phyloP scores from a whole-genome alignment of 2,113 vertebrate species.

The Melospiza georgiana region DNA sequence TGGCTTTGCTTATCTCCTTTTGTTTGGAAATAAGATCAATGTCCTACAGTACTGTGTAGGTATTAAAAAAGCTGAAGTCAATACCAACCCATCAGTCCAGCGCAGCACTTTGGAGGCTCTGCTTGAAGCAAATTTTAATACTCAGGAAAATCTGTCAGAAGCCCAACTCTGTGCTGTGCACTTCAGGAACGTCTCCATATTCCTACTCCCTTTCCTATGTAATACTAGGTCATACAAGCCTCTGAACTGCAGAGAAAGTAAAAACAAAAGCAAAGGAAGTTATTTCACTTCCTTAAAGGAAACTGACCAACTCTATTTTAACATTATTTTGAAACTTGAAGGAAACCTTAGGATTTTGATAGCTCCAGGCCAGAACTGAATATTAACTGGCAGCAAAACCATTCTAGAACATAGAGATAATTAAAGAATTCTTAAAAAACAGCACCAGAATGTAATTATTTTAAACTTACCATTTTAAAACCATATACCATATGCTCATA shows the following conservation, averaged over 20 bases:
- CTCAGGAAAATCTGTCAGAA: neutral
- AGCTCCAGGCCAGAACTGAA: conserved; percentile 19
- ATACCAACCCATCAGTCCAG: neutral
- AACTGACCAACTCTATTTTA: neutral
- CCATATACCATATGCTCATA: neutral
- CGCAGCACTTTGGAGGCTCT: neutral
- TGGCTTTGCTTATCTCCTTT: neutral
- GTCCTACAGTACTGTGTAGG: neutral
- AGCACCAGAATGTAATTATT: neutral
- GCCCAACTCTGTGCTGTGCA: neutral
- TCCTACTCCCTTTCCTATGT: neutral
- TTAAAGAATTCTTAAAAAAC: neutral
- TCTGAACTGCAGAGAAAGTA: conserved; percentile 28
- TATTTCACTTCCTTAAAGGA: conserved; percentile 43
- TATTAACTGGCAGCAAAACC: neutral
- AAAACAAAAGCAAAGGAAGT: conserved; percentile 34
- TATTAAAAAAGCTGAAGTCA: neutral
- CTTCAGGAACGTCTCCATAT: neutral
- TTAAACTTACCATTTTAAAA: neutral
- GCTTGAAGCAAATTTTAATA: neutral
- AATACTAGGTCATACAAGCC: neutral
- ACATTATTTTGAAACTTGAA: conserved; percentile 20
- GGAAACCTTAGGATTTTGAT: conserved; percentile 17
- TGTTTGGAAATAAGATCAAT: neutral
- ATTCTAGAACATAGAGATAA: neutral